A percentile compares a stretch with the other conserved stretches of the same genome.
phyloP scores from a whole-genome alignment of 92 coral and sea anemone genomes.

The Porites evermanni region DNA sequence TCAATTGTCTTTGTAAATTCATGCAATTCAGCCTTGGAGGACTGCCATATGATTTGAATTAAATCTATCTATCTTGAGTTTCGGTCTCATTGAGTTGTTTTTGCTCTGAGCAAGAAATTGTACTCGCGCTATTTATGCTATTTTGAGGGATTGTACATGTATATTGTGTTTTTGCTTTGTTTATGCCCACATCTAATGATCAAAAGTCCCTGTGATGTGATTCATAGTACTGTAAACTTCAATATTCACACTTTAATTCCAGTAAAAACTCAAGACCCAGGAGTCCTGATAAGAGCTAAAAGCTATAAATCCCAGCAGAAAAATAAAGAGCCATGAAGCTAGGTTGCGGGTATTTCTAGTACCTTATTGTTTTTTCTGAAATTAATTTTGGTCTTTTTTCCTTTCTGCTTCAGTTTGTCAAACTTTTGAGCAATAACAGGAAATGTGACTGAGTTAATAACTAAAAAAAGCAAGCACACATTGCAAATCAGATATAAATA shows the following conservation, averaged over 20 bases:
- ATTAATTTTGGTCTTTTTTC: not conserved
- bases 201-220: too few relatives aligned
- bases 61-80: not conserved
- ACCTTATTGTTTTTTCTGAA: not conserved
- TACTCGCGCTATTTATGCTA: constrained; percentile 14
- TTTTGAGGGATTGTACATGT: not conserved
- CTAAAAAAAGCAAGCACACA: not conserved
- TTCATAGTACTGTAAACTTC: constrained; percentile 33
- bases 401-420: not conserved
- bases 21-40: too few relatives aligned
- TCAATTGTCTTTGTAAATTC: too few relatives aligned
- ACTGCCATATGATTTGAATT: too few relatives aligned
- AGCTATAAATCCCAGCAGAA: constrained; percentile 47
- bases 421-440: not conserved
- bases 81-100: constrained; percentile 14
- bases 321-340: constrained; percentile 44
- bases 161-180: constrained; percentile 7
- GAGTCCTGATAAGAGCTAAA: constrained; percentile 15
- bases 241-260: constrained; percentile 23
- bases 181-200: not conserved
- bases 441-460: not conserved
- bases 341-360: constrained; percentile 30
- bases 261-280: constrained; percentile 33
- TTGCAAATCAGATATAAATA: constrained; percentile 1
- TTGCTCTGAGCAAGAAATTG: constrained; percentile 3